These are phyloP conservation scores for Pangasius macronema DNA, from an alignment of 2,797 vertebrate genomes.

Conservation along the genomic window DNA sequence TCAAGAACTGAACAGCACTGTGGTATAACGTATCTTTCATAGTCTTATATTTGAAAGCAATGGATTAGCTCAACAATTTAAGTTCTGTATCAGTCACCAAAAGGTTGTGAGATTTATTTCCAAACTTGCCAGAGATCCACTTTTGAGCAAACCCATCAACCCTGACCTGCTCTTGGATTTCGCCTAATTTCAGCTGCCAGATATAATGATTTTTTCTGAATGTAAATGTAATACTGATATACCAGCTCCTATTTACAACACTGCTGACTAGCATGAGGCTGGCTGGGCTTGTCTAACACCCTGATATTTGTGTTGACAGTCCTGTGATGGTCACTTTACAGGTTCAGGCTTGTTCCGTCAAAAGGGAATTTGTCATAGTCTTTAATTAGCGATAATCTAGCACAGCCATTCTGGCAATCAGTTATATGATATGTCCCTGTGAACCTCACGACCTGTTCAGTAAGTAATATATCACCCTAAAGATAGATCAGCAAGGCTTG, in stretches of 20 bases:
- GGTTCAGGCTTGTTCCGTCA: slow-evolving; percentile 12
- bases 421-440: too few species aligned
- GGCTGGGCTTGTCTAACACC: not conserved
- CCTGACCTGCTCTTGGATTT: not conserved
- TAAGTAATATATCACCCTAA: not conserved
- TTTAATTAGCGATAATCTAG: slow-evolving; percentile 1
- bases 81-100: not conserved
- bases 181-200: not conserved
- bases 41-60: not conserved
- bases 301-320: not conserved
- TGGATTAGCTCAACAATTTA: not conserved
- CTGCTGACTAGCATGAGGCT: not conserved
- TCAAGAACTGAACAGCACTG: not conserved
- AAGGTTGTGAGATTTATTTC: not conserved
- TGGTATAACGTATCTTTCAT: not conserved
- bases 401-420: not conserved
- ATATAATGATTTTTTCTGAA: not conserved
- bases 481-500: not conserved
- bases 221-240: not conserved
- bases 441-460: not conserved
- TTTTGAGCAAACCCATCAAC: not conserved
- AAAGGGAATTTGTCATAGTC: not conserved
- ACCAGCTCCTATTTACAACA: not conserved
- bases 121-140: not conserved
- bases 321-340: slow-evolving; percentile 10